Conservation (phyloP, 2,888 invertebrate genomes). For the Patella caerulea region DNA sequence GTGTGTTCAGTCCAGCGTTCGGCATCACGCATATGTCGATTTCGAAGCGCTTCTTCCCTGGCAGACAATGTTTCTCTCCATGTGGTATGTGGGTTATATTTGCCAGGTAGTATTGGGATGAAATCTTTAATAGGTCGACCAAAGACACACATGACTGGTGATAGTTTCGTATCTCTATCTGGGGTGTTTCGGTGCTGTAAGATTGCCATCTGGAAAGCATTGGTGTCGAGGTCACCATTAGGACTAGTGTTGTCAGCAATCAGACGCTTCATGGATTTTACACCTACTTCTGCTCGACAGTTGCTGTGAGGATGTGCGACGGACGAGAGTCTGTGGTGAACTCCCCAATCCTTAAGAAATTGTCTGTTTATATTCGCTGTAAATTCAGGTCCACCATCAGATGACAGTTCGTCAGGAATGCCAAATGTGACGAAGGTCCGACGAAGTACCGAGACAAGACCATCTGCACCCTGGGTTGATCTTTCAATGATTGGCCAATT, state of each 20-base stretch:
- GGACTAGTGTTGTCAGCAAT: slow-evolving; percentile 44
- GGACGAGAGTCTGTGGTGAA: slow-evolving; percentile 47
- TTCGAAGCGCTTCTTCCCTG: slow-evolving; percentile 42
- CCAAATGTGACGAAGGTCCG: slow-evolving; percentile 36
- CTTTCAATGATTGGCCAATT: slow-evolving; percentile 46
- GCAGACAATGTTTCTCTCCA: slow-evolving; percentile 37
- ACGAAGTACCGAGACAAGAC: slow-evolving; percentile 33
- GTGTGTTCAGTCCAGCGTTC: slow-evolving; percentile 43
- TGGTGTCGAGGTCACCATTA: slow-evolving; percentile 42
- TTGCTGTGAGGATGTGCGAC: slow-evolving; percentile 50
- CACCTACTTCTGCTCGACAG: slow-evolving; percentile 46
- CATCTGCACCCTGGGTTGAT: slow-evolving; percentile 28
- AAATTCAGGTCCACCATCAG: slow-evolving; percentile 45
- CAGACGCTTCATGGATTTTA: slow-evolving; percentile 49
- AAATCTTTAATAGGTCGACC: slow-evolving; percentile 43
- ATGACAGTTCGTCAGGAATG: slow-evolving; percentile 42
- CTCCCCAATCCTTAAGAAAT: slow-evolving; percentile 40
- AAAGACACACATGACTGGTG: slow-evolving; percentile 46
- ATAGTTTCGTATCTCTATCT: slow-evolving; percentile 43
- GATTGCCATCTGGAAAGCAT: slow-evolving; percentile 41
- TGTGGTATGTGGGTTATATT: slow-evolving; percentile 31
- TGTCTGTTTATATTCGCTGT: slow-evolving; percentile 21
- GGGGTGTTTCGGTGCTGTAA: slow-evolving; percentile 49
- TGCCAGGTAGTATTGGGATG: slow-evolving; percentile 40
- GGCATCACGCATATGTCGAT: slow-evolving; percentile 37